Evolutionary conservation across 2,888 invertebrate species (phyloP).

Genomic region (Fragum fragum): DNA sequence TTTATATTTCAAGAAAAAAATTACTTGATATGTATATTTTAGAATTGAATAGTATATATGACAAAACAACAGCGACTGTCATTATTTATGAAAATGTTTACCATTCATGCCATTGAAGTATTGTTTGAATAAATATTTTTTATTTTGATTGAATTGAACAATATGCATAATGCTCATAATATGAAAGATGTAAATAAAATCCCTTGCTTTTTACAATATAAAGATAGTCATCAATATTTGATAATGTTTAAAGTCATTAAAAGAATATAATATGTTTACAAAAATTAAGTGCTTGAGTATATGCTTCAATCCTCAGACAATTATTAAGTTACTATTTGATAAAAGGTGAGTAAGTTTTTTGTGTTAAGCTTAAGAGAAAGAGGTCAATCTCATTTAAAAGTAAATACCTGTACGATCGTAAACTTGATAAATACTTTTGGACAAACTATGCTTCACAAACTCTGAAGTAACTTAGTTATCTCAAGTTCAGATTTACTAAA

Average conservation of each 20-base stretch:
- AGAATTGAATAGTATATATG: slow-evolving; percentile 14
- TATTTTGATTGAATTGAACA: neutral
- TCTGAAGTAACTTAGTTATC: no score
- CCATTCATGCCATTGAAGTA: neutral
- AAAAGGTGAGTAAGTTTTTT: neutral
- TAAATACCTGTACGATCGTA: no score
- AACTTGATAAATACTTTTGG: no score
- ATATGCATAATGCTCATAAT: neutral
- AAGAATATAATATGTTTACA: neutral
- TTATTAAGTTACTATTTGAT: neutral
- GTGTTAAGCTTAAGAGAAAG: no score
- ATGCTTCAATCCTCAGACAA: slow-evolving; percentile 22
- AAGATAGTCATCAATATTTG: neutral
- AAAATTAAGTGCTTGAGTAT: slow-evolving; percentile 21
- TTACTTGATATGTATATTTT: slow-evolving; percentile 20
- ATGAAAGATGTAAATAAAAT: neutral
- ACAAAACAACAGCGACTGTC: neutral
- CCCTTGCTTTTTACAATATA: neutral
- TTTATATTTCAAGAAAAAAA: neutral
- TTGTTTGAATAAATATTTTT: neutral
- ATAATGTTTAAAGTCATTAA: slow-evolving; percentile 1
- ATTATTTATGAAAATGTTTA: slow-evolving; percentile 4
- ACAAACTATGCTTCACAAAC: no score
- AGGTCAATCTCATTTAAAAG: no score
- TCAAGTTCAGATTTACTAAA: no score